Conservation (phyloP, 2,797 vertebrate species). For the Scyliorhinus canicula region DNA sequence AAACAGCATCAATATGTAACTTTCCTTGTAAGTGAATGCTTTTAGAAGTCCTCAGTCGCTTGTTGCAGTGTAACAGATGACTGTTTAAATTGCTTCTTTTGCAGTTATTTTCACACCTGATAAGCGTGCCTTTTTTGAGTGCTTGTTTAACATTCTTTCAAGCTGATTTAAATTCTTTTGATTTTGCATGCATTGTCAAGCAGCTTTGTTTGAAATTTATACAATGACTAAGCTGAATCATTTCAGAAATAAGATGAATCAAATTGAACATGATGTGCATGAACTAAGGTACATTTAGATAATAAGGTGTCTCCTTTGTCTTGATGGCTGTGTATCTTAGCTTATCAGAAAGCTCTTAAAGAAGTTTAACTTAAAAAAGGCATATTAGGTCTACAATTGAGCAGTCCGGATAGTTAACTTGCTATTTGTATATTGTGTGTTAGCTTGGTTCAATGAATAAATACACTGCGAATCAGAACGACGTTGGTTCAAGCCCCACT, state of each 20-base stretch:
- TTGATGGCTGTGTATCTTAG: not conserved
- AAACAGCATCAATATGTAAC: conserved; percentile 22
- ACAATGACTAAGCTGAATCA: not conserved
- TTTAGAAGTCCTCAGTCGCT: not conserved
- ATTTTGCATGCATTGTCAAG: not conserved
- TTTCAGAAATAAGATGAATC: not conserved
- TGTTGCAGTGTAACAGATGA: not conserved
- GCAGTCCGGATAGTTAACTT: not conserved
- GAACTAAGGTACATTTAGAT: not conserved
- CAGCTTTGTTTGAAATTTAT: not conserved
- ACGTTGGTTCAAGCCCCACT: not conserved
- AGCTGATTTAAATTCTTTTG: conserved; percentile 7
- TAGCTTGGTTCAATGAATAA: not conserved
- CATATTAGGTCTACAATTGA: not conserved
- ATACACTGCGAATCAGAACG: not conserved
- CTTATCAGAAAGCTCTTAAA: not conserved
- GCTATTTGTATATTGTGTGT: not conserved
- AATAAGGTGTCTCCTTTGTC: not conserved
- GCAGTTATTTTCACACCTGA: not conserved
- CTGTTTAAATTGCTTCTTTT: not conserved
- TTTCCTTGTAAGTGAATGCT: conserved; percentile 7
- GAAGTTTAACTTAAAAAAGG: not conserved
- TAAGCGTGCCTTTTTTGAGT: not conserved
- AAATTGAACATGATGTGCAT: not conserved
- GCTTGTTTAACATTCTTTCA: conserved; percentile 8